A percentile compares a stretch with the other conserved stretches of the same genome.
Evolutionary conservation across 2,797 vertebrate genomes (phyloP).

Genomic region (Silurus lanzhouensis): DNA sequence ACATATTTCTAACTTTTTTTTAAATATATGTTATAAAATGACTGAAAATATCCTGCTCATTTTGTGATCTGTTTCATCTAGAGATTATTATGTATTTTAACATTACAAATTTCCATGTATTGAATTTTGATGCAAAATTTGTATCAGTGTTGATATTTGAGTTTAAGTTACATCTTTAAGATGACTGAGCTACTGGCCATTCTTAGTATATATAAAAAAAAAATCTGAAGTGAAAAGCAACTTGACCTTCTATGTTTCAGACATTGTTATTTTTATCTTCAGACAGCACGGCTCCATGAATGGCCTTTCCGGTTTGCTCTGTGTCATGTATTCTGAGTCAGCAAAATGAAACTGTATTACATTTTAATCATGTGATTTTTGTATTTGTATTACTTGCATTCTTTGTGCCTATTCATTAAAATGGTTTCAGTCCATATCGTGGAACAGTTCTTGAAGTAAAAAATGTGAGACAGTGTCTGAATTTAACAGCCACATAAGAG

Average conservation of each 20-base stretch:
- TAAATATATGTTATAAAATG: background rate
- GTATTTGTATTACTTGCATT: background rate
- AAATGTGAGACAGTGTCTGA: background rate
- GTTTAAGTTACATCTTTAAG: background rate
- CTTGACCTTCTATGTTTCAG: slow-evolving; percentile 36
- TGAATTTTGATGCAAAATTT: background rate
- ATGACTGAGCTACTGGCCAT: background rate
- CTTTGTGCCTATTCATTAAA: background rate
- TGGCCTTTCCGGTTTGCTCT: slow-evolving; percentile 9
- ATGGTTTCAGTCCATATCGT: background rate
- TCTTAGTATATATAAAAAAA: background rate
- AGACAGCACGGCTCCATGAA: slow-evolving; percentile 22
- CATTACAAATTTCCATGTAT: background rate
- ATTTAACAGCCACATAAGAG: background rate
- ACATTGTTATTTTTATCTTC: slow-evolving; percentile 36
- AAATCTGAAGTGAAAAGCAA: background rate
- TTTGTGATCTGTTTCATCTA: background rate
- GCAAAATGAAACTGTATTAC: background rate
- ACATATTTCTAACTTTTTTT: background rate
- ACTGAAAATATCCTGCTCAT: slow-evolving; percentile 21
- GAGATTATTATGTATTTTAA: background rate
- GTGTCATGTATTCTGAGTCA: slow-evolving; percentile 9
- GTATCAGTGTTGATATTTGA: background rate
- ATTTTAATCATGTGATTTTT: background rate
- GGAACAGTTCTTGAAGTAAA: background rate